Evolutionary conservation across 2,888 invertebrate genomes (phyloP).

Genomic region (Cylloceria caligata): DNA sequence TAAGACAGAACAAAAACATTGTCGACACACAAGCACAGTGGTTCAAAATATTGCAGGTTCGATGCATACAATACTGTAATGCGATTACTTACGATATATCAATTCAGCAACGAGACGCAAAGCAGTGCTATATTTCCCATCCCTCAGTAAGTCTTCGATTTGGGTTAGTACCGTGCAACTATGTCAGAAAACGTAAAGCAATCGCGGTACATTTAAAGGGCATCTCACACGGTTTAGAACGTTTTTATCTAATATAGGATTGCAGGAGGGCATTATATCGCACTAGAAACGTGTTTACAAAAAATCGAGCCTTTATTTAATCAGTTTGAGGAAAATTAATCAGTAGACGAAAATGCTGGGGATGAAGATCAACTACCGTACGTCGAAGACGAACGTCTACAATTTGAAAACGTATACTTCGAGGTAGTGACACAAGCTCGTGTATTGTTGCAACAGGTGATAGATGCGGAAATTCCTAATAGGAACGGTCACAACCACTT

Average conservation of each 20-base stretch:
- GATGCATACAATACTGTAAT: too few relatives aligned
- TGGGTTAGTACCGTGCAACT: conserved; percentile 21
- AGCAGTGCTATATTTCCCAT: not conserved
- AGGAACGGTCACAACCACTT: not conserved
- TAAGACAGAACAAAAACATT: too few relatives aligned
- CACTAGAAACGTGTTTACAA: conserved; percentile 28
- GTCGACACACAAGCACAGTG: too few relatives aligned
- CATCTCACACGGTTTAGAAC: conserved; percentile 20
- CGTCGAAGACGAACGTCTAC: not conserved
- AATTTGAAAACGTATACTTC: conserved; percentile 24
- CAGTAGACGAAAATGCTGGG: not conserved
- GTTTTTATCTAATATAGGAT: not conserved
- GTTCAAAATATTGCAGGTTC: too few relatives aligned
- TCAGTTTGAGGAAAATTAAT: conserved; percentile 19
- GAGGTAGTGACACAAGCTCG: conserved; percentile 11
- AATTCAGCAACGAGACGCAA: not conserved
- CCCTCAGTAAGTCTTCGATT: conserved; percentile 17
- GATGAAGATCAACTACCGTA: not conserved
- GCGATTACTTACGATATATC: too few relatives aligned
- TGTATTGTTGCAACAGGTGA: not conserved
- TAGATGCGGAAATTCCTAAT: not conserved
- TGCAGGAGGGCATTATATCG: not conserved
- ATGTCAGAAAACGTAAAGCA: not conserved
- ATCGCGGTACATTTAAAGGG: not conserved
- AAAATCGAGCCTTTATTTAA: conserved; percentile 16